Evolutionary conservation across 1,140 invertebrate species (phyloP), one percentile per base, ranked within the genome.

Genomic region (Caenorhabditis brenneri): DNA sequence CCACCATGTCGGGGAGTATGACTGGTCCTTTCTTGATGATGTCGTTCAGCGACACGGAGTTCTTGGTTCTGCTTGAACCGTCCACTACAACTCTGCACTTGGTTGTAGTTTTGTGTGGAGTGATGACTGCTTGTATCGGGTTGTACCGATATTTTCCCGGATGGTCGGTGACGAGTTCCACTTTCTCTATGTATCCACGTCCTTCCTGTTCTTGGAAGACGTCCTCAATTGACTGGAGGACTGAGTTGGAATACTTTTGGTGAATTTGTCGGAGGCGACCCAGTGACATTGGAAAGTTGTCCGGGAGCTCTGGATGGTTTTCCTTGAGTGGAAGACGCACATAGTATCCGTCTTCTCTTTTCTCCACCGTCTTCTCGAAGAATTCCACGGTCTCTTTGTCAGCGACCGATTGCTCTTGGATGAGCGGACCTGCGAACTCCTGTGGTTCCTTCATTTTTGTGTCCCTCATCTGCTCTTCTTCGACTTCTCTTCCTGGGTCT

Each of bases 81-180:
- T 92, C 91, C 69, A 91, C 91, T 3, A 92, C 91, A 6, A 89
- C 87, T 10, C 91, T 83, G 0, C 88, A 80, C 5, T 89, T 89
- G 1, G 90, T 89, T 9, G 65, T 65, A n/a, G 85, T 87, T 33
- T 86, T 87, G 12, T 69, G 60, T 19, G 83, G 87, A 9, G 87
- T 42, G 0, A 92, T 90, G 0, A 81, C 80, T 42, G 92, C 92
- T 88, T 92, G 92, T 9, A 92, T 91, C 19, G 92, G 90, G 91
- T 92, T 89, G 90, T 87, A 79, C 36, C 79, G 27, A 4, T 42
- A 27, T 1, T 15, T 10, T 22, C 48, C 24, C 16, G 27, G 22
- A 15, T 19, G 29, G 24, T 74, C 24, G 10, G n/a, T 22, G 4
- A 10, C 6, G 12, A 29, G 15, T 3, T 83, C 49, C 2, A 86